These are phyloP conservation scores for Eumeta japonica DNA, from an alignment of 1,140 invertebrate species.

Conservation along the genomic window DNA sequence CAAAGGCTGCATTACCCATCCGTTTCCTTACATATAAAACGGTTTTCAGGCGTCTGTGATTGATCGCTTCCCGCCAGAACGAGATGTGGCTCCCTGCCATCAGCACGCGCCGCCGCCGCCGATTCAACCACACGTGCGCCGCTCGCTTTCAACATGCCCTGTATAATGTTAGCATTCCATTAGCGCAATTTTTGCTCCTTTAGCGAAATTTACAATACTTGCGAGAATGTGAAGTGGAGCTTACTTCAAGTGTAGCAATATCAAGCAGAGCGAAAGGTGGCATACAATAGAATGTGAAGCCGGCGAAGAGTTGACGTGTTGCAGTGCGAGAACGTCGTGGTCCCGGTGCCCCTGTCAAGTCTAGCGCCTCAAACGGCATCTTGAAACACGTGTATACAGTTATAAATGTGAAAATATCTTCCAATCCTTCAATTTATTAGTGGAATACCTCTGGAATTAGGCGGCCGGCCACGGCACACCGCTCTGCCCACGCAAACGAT, in stretches of 20 bases:
- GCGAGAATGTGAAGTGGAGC: constrained; percentile 1
- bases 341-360: constrained; percentile 32
- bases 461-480: neutral
- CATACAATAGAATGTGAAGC: constrained; percentile 40
- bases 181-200: too few relatives aligned
- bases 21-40: constrained; percentile 37
- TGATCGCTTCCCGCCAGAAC: too few relatives aligned
- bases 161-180: constrained; percentile 3
- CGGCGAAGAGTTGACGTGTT: constrained; percentile 30
- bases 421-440: too few relatives aligned
- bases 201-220: neutral
- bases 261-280: constrained; percentile 36
- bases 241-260: constrained; percentile 31
- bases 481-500: constrained; percentile 33
- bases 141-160: constrained; percentile 29
- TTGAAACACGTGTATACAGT: constrained; percentile 14
- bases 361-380: constrained; percentile 34
- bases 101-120: constrained; percentile 18
- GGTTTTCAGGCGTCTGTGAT: constrained; percentile 38
- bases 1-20: too few relatives aligned
- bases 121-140: constrained; percentile 25
- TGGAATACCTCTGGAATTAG: neutral
- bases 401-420: too few relatives aligned
- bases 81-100: constrained; percentile 41
- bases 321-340: constrained; percentile 32